Conservation (phyloP, 2,888 invertebrate species). For the Ophion ventricosus region DNA sequence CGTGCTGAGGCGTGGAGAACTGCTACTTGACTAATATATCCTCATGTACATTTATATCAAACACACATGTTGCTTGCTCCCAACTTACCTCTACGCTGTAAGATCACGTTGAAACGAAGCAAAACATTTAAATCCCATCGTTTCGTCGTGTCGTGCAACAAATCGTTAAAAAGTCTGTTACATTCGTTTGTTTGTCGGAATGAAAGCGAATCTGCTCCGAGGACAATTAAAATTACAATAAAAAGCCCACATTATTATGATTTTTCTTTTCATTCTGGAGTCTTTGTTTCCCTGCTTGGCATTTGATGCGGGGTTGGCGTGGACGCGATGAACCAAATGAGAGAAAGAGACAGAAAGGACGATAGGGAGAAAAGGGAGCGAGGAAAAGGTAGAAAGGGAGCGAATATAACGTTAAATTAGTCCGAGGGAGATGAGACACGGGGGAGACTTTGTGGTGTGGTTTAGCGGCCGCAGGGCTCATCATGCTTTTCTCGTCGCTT, state of each 20-base stretch:
- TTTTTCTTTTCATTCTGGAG: constrained; percentile 1
- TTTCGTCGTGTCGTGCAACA: not conserved
- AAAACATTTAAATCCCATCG: not conserved
- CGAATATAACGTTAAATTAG: constrained; percentile 52
- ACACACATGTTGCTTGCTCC: no score
- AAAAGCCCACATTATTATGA: constrained; percentile 12
- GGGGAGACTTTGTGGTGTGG: constrained; percentile 45
- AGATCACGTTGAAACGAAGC: not conserved
- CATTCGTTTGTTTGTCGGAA: not conserved
- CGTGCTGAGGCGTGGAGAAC: no score
- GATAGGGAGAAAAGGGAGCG: not conserved
- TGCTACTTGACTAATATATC: no score
- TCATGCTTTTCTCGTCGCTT: constrained; percentile 62
- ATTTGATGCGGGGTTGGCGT: constrained; percentile 39
- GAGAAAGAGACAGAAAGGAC: not conserved
- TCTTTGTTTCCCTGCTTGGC: constrained; percentile 14
- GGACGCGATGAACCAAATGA: constrained; percentile 50
- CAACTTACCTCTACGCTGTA: not conserved
- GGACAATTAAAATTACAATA: constrained; percentile 19
- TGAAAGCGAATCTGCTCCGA: constrained; percentile 10
- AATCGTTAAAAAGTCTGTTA: not conserved
- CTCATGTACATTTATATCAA: no score
- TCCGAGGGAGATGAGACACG: constrained; percentile 25
- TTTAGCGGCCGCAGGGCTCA: constrained; percentile 60
- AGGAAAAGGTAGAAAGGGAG: not conserved